These are phyloP conservation scores for Napeogenes inachia DNA, from an alignment of 2,888 invertebrate genomes.

Conservation along the genomic window DNA sequence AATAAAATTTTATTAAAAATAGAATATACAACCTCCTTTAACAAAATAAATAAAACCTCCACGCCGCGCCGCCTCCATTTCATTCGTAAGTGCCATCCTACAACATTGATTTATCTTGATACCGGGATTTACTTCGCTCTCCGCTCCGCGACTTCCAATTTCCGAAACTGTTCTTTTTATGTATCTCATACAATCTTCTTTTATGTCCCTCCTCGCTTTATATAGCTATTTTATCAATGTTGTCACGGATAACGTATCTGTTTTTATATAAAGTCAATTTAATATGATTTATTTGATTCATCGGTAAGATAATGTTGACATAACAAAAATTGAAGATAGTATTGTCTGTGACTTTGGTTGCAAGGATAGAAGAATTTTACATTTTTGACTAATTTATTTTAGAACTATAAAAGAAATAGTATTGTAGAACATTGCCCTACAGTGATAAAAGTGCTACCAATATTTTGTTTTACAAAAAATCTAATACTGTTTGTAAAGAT, in stretches of 20 bases:
- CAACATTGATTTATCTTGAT: conserved; percentile 77
- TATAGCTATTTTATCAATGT: background rate
- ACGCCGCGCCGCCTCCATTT: conserved; percentile 36
- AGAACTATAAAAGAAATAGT: too few relatives aligned
- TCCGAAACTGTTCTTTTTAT: conserved; percentile 45
- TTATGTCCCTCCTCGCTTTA: conserved; percentile 37
- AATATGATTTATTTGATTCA: too few relatives aligned
- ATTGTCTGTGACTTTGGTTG: too few relatives aligned
- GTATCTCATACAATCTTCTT: conserved; percentile 62
- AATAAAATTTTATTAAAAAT: background rate
- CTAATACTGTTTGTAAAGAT: too few relatives aligned
- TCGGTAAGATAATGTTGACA: too few relatives aligned
- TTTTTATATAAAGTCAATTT: background rate
- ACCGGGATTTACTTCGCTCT: conserved; percentile 61
- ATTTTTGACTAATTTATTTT: too few relatives aligned
- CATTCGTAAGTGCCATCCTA: conserved; percentile 61
- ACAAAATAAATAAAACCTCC: conserved; percentile 36
- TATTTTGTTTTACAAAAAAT: too few relatives aligned
- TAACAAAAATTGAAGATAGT: too few relatives aligned
- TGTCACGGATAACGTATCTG: background rate
- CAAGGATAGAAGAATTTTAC: too few relatives aligned
- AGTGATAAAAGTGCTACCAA: too few relatives aligned
- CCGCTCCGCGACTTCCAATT: conserved; percentile 58
- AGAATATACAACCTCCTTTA: background rate
- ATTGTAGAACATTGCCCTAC: too few relatives aligned